phyloP scores from a whole-genome alignment of 1,140 invertebrate species.

The Trachymyrmex septentrionalis region DNA sequence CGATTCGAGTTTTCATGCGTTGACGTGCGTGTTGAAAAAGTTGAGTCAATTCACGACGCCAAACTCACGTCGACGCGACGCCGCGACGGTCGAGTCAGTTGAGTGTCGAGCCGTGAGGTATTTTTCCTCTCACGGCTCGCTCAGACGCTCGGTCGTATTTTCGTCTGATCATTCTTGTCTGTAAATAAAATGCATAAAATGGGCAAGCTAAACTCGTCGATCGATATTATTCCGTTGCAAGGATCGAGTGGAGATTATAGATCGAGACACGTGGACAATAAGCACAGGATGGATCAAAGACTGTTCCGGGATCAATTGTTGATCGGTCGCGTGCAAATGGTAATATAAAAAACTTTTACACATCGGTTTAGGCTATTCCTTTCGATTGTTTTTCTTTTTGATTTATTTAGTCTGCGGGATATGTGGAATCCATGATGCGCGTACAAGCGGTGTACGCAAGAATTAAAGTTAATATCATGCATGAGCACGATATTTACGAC shows the following conservation, averaged over 20 bases:
- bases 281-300: slow-evolving; percentile 59
- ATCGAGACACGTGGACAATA: slow-evolving; percentile 59
- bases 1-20: no score
- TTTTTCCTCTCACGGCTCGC: no score
- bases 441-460: not conserved
- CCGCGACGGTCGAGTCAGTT: no score
- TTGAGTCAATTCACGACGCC: no score
- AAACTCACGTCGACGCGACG: no score
- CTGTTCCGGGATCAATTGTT: slow-evolving; percentile 68
- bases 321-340: slow-evolving; percentile 71
- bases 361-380: slow-evolving; percentile 1
- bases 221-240: slow-evolving; percentile 82
- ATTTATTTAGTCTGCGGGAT: not conserved
- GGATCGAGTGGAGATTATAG: slow-evolving; percentile 74
- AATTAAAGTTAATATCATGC: not conserved
- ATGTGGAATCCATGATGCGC: not conserved
- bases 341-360: slow-evolving; percentile 27
- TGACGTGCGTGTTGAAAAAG: no score
- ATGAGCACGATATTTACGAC: not conserved
- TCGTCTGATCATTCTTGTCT: not conserved
- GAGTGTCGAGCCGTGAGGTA: no score
- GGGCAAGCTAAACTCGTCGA: slow-evolving; percentile 80
- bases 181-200: slow-evolving; percentile 84
- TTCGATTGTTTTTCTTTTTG: not conserved
- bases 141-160: not conserved